Evolutionary conservation across 2,888 invertebrate species (phyloP), one percentile per base, ranked within the genome.

Genomic region (Steinernema scapterisci): DNA sequence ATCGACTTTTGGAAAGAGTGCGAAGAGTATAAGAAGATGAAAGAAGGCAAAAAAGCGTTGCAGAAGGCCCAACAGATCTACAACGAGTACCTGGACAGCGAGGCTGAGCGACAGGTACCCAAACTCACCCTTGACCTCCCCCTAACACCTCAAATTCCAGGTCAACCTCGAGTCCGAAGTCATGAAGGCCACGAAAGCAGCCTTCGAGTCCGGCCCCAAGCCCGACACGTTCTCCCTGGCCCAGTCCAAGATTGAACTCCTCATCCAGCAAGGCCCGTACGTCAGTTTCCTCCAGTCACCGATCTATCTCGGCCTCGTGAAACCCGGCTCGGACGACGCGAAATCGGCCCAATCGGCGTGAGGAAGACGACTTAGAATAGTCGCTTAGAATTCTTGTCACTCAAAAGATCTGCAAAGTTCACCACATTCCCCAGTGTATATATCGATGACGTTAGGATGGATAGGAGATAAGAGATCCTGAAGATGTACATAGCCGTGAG

Each of bases 21-120:
- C 52, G 85, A 86, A 52, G 84, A 87, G 72, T 86, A 82, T 80
- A 86, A 85, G 73, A 83, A 81, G 73, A 81, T 86, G 81, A 87
- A 87, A 70, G 70, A 74, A 46, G 76, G 74, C 70, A 77, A 79
- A 70, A 81, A 81, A 56, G 73, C 84, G 13, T 74, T 73, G 3
- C 80, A 84, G 71, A 81, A 80, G 63, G 85, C 84, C 0, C 76
- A 82, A 16, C 82, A 83, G 21, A 86, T 86, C 75, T 86, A 78
- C 79, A 78, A 77, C 46, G 77, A 78, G 27, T 86, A 77, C 73
- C 78, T 86, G 25, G n/a, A n/a, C 9, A 73, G 70, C 16, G 85
- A 86, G 45, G 80, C 85, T 0, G 78, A 79, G 13, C 81, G 79
- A 74, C 85, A 87, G 81, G 86, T 85, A 74, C 25, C 5, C 9